These are phyloP conservation scores for Coreoperca whiteheadi DNA, from an alignment of 2,113 vertebrate genomes.

Conservation along the genomic window DNA sequence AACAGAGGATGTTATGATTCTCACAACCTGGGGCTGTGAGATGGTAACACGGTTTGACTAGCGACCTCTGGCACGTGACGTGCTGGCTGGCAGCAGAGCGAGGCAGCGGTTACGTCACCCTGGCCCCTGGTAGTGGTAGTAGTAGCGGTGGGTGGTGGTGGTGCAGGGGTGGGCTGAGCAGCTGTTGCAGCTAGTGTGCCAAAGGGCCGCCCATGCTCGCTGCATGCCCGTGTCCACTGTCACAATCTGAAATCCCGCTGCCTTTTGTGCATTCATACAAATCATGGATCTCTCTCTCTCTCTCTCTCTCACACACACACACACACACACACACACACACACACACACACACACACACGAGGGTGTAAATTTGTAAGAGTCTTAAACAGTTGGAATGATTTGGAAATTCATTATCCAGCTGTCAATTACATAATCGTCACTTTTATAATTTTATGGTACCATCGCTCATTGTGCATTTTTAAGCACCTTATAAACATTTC, in stretches of 20 bases:
- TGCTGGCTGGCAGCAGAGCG: conserved; percentile 52
- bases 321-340: no score
- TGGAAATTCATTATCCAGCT: not conserved
- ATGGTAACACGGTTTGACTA: conserved; percentile 69
- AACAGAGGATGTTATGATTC: conserved; percentile 54
- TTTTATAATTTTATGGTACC: no score
- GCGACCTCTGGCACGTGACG: conserved; percentile 71
- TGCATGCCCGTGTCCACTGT: conserved; percentile 13
- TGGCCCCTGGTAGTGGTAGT: conserved; percentile 65
- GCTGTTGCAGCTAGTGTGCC: conserved; percentile 76
- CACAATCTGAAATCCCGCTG: conserved; percentile 19
- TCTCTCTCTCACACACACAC: no score
- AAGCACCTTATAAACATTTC: not conserved
- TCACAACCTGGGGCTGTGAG: conserved; percentile 58
- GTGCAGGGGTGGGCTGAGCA: conserved; percentile 61
- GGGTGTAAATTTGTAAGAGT: not conserved
- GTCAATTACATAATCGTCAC: not conserved
- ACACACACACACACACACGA: not conserved
- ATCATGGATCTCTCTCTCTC: not conserved
- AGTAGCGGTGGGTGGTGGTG: conserved; percentile 41
- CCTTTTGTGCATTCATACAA: conserved; percentile 12
- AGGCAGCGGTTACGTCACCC: conserved; percentile 71
- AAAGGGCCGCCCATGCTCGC: conserved; percentile 59
- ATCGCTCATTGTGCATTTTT: not conserved
- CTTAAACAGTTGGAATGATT: not conserved